A percentile compares a stretch with the other conserved stretches of the same genome.
Evolutionary conservation across 1,140 invertebrate species (phyloP).

Genomic region (Drosophila ambigua): DNA sequence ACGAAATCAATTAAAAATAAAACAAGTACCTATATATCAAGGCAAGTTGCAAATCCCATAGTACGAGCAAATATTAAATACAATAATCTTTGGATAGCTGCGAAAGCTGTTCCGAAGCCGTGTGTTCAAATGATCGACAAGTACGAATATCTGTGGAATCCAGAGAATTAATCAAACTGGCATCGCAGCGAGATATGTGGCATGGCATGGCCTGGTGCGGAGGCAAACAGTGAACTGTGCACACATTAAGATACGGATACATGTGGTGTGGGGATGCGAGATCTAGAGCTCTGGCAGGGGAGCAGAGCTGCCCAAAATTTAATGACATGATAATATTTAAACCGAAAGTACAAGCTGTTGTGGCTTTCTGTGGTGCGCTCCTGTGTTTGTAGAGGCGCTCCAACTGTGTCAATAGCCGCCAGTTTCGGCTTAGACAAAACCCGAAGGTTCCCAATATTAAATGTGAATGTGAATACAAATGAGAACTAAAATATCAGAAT

Average conservation of each 20-base stretch:
- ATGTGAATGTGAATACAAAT: slow-evolving; percentile 48
- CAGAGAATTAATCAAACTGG: slow-evolving; percentile 42
- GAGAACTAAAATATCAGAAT: slow-evolving; percentile 13
- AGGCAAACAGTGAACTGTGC: slow-evolving; percentile 38
- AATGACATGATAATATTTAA: slow-evolving; percentile 71
- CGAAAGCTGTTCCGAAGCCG: too few species aligned
- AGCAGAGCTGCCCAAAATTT: slow-evolving; percentile 48
- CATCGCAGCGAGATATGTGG: slow-evolving; percentile 18
- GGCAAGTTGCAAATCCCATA: background rate
- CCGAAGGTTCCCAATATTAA: slow-evolving; percentile 33
- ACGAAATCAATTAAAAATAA: too few species aligned
- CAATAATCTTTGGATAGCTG: too few species aligned
- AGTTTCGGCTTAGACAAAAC: slow-evolving; percentile 61
- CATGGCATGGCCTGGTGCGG: slow-evolving; percentile 3
- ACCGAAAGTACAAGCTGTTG: slow-evolving; percentile 56
- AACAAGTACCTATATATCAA: too few species aligned
- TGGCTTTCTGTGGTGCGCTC: slow-evolving; percentile 33
- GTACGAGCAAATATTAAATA: too few species aligned
- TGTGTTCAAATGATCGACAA: too few species aligned
- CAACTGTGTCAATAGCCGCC: slow-evolving; percentile 69
- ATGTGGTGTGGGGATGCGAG: background rate
- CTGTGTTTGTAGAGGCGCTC: slow-evolving; percentile 32
- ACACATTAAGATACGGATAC: slow-evolving; percentile 30
- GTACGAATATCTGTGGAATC: slow-evolving; percentile 18
- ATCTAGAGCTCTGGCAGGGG: slow-evolving; percentile 3